Conservation (phyloP, 2,888 invertebrate species). For the Trypoxylon attenuatum region DNA sequence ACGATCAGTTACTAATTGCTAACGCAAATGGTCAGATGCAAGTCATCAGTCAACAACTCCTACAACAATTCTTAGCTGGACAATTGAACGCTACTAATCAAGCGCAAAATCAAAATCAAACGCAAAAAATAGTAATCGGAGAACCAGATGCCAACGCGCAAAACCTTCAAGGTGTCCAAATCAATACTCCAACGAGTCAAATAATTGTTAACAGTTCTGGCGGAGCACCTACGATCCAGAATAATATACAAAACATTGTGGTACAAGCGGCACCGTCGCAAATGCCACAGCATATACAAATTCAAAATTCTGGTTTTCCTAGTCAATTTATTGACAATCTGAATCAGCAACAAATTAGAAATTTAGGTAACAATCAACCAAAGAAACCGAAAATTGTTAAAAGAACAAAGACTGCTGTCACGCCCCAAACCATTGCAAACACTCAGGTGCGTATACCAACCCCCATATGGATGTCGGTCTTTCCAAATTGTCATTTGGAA, state of each 20-base stretch:
- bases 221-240: conserved; percentile 72
- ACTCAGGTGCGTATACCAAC: conserved; percentile 40
- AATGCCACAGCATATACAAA: conserved; percentile 72
- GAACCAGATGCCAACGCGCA: conserved; percentile 68
- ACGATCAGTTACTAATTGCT: conserved; percentile 71
- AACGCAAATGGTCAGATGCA: conserved; percentile 73
- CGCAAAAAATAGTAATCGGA: conserved; percentile 72
- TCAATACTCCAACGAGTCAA: conserved; percentile 72
- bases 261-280: conserved; percentile 72
- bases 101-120: conserved; percentile 65
- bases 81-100: conserved; percentile 65
- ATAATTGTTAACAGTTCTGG: conserved; percentile 73
- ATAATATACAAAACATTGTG: conserved; percentile 73
- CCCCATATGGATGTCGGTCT: not conserved
- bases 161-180: conserved; percentile 71
- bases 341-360: conserved; percentile 72
- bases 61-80: conserved; percentile 70
- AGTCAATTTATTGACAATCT: conserved; percentile 72
- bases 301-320: conserved; percentile 72
- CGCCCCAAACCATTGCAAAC: conserved; percentile 58
- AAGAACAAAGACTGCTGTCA: conserved; percentile 60
- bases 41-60: conserved; percentile 70
- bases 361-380: conserved; percentile 61
- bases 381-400: conserved; percentile 70
- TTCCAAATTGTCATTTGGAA: not conserved